Evolutionary conservation across 2,888 invertebrate species (phyloP).

Genomic region (Hydraecia micacea): DNA sequence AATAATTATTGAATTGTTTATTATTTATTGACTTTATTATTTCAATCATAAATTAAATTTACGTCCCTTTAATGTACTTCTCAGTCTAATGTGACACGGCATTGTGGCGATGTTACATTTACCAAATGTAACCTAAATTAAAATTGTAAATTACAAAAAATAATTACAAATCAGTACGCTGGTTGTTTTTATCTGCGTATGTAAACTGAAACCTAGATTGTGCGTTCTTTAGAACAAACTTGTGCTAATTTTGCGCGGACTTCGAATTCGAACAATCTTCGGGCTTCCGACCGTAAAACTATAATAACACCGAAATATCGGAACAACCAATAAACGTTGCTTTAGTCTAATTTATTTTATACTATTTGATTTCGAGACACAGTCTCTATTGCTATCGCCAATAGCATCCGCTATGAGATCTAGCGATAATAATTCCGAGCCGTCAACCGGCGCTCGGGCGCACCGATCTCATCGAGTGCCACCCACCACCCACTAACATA

Average conservation of each 20-base stretch:
- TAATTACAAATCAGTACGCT: slow-evolving; percentile 53
- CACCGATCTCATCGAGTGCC: slow-evolving; percentile 63
- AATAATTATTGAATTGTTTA: slow-evolving; percentile 60
- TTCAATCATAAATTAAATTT: slow-evolving; percentile 65
- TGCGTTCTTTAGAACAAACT: slow-evolving; percentile 60
- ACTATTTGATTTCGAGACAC: slow-evolving; percentile 63
- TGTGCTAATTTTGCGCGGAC: slow-evolving; percentile 65
- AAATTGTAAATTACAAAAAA: slow-evolving; percentile 29
- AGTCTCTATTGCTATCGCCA: slow-evolving; percentile 63
- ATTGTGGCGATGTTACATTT: slow-evolving; percentile 50
- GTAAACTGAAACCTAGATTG: slow-evolving; percentile 54
- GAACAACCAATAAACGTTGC: slow-evolving; percentile 68
- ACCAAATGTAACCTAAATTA: slow-evolving; percentile 37
- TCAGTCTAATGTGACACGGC: slow-evolving; percentile 68
- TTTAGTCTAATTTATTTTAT: slow-evolving; percentile 63
- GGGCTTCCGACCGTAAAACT: slow-evolving; percentile 66
- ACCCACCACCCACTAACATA: slow-evolving; percentile 46
- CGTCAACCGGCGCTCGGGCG: slow-evolving; percentile 33
- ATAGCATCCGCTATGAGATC: slow-evolving; percentile 57
- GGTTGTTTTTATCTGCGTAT: slow-evolving; percentile 33
- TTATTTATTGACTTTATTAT: slow-evolving; percentile 58
- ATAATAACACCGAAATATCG: slow-evolving; percentile 70
- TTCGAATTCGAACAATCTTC: slow-evolving; percentile 59
- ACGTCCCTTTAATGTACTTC: slow-evolving; percentile 63
- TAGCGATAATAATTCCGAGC: slow-evolving; percentile 56